Conservation (phyloP, 2,797 vertebrate species). For the Holocentrus rufus region DNA sequence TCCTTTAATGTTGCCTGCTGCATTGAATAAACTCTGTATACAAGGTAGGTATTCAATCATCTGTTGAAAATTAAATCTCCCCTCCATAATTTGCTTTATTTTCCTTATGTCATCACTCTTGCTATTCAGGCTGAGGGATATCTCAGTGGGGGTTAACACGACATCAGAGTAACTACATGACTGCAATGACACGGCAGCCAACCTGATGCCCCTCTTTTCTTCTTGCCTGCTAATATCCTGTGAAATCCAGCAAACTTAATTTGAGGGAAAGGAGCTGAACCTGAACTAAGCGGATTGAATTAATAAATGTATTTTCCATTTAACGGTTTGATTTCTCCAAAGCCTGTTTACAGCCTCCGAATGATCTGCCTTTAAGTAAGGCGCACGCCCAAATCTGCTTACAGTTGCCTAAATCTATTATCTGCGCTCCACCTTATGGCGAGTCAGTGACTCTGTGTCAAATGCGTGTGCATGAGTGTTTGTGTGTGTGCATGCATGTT, state of each 20-base stretch:
- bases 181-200: constrained; percentile 59
- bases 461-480: constrained; percentile 17
- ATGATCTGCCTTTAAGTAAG: constrained; percentile 81
- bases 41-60: constrained; percentile 13
- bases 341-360: constrained; percentile 83
- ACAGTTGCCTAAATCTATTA: constrained; percentile 84
- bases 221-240: constrained; percentile 80
- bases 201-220: constrained; percentile 68
- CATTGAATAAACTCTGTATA: background rate
- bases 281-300: constrained; percentile 87
- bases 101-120: constrained; percentile 18
- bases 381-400: constrained; percentile 83
- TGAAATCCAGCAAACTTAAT: constrained; percentile 86
- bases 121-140: constrained; percentile 39
- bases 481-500: constrained; percentile 10
- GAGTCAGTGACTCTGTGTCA: constrained; percentile 68
- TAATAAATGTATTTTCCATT: constrained; percentile 87
- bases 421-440: constrained; percentile 78
- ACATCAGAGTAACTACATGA: constrained; percentile 58
- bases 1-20: constrained; percentile 14
- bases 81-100: constrained; percentile 45
- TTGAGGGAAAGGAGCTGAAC: constrained; percentile 83
- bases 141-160: constrained; percentile 45
- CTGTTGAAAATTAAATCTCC: constrained; percentile 42
- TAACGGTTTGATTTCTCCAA: constrained; percentile 85